Evolutionary conservation across 2,888 invertebrate species (phyloP).

Genomic region (Synanthedon tipuliformis): DNA sequence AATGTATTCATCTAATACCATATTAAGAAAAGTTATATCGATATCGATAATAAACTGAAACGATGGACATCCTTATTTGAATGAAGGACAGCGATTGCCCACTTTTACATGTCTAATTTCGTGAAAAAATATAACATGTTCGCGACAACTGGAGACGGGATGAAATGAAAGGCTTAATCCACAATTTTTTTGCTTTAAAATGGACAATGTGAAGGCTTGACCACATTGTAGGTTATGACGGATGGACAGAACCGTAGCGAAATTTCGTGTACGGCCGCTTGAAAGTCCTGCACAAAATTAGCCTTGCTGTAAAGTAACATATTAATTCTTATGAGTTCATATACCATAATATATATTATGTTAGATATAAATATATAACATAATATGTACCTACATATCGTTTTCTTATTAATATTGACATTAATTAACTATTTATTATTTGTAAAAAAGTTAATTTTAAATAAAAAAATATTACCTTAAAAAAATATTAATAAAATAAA

Average conservation of each 20-base stretch:
- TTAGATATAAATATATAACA: too few species aligned
- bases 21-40: neutral
- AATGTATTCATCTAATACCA: neutral
- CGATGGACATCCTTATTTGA: too few species aligned
- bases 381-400: too few species aligned
- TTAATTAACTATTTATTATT: too few species aligned
- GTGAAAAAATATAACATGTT: conserved; percentile 31
- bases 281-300: conserved; percentile 16
- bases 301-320: too few species aligned
- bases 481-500: too few species aligned
- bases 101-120: conserved; percentile 58
- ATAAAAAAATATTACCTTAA: too few species aligned
- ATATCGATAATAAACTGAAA: neutral
- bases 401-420: too few species aligned
- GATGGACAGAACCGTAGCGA: conserved; percentile 17
- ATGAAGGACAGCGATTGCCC: conserved; percentile 20
- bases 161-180: conserved; percentile 54
- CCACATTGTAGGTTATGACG: conserved; percentile 47
- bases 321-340: too few species aligned
- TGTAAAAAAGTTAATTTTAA: too few species aligned
- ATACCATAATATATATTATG: too few species aligned
- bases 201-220: conserved; percentile 46
- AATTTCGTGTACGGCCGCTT: conserved; percentile 8
- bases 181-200: conserved; percentile 26
- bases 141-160: conserved; percentile 34